Evolutionary conservation across 1,140 invertebrate species (phyloP), one percentile per base, ranked within the genome.

Genomic region (Sinonovacula constricta): DNA sequence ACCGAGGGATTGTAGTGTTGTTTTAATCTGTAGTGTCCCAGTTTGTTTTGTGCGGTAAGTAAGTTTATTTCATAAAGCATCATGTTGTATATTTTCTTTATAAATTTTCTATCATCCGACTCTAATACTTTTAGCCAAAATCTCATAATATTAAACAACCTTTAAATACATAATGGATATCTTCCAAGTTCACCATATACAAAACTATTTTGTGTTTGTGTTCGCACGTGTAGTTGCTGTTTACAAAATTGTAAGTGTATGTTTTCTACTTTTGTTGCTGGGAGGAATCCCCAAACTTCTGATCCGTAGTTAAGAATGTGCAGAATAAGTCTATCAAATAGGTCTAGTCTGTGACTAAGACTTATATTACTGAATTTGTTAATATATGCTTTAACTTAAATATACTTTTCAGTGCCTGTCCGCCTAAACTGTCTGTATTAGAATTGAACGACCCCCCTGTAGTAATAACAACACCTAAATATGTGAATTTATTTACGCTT

Each of bases 381-480:
- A n/a, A n/a, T 4, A 31, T 53, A 68, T 22, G 7, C 34, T 68
- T 68, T 24, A 68, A 15, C 31, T 68, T 7, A 7, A 51, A 49
- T 31, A 68, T 28, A 31, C 31, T 36, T 22, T 68, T 68, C 14
- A 22, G 22, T 7, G 65, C 45, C 22, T 68, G 49, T 2, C 39
- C 65, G 12, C 3, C 24, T 5, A 53, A 22, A 3, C 24, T 68
- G 2, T 7, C 3, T 2, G 5, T 5, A 2, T 39, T 53, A 30
- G 26, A 22, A 26, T 26, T 65, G 22, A 51, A 68, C 4, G 3
- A 7, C 65, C 65, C 26, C n/a, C 65, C 65, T 10, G 65, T 12
- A 2, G 65, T 59, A 71, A 71, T 45, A 31, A 33, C 28, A 28
- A 60, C 34, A 14, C 54, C 68, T 30, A 71, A 28, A 56, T 71